Conservation (phyloP, 2,888 invertebrate species). For the Pollenia amentaria region DNA sequence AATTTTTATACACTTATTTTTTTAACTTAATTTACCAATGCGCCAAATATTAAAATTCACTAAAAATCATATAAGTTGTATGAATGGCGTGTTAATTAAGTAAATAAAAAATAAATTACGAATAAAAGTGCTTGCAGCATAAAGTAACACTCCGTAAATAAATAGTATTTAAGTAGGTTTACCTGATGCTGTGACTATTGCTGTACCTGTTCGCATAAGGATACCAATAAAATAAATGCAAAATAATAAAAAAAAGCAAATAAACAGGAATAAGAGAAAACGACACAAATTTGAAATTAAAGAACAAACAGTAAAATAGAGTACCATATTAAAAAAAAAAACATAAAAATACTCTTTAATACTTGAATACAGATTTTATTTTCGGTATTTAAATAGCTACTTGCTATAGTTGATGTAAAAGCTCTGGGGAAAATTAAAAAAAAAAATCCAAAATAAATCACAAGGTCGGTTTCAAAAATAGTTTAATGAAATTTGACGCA, state of each 20-base stretch:
- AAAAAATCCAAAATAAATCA: no score
- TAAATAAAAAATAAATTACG: slow-evolving; percentile 37
- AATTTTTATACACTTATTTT: neutral
- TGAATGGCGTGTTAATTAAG: slow-evolving; percentile 39
- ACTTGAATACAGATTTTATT: neutral
- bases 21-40: slow-evolving; percentile 12
- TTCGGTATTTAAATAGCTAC: neutral
- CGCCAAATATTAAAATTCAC: slow-evolving; percentile 24
- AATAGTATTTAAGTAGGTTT: slow-evolving; percentile 22
- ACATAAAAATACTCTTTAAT: neutral
- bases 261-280: neutral
- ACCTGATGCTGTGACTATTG: slow-evolving; percentile 2
- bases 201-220: neutral
- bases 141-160: slow-evolving; percentile 40
- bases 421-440: no score
- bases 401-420: no score
- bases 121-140: slow-evolving; percentile 23
- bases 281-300: neutral
- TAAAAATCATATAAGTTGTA: slow-evolving; percentile 3
- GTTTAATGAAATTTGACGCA: no score
- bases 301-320: slow-evolving; percentile 6
- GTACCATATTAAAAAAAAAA: neutral
- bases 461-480: no score
- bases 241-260: neutral
- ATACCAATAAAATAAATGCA: neutral